Evolutionary conservation across 2,888 invertebrate species (phyloP).

Genomic region (Malthinus seriepunctatus): DNA sequence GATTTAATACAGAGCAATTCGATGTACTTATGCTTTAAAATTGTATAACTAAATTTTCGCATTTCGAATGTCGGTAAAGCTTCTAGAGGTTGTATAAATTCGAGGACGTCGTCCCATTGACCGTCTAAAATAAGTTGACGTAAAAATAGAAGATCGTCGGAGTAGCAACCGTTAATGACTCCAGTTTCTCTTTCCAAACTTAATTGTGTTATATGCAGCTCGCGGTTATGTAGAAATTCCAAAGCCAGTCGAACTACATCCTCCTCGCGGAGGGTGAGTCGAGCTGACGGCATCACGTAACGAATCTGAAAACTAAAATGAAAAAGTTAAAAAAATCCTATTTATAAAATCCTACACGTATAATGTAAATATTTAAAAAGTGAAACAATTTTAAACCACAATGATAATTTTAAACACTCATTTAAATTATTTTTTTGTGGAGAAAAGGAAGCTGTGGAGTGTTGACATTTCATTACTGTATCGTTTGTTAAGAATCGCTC

Average conservation of each 20-base stretch:
- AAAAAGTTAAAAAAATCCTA: conserved; percentile 18
- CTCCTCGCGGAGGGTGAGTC: conserved; percentile 83
- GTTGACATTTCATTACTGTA: too few relatives aligned
- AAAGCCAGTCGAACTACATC: conserved; percentile 84
- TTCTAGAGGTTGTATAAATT: conserved; percentile 93
- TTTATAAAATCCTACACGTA: not conserved
- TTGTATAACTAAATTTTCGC: conserved; percentile 82
- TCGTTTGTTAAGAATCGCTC: too few relatives aligned
- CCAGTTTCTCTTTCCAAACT: conserved; percentile 94
- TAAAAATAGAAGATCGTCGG: conserved; percentile 92
- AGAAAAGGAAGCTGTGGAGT: too few relatives aligned
- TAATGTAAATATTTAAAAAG: not conserved
- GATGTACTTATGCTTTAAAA: conserved; percentile 90
- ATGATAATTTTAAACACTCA: too few relatives aligned
- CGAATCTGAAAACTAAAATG: conserved; percentile 53
- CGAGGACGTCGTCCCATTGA: conserved; percentile 96
- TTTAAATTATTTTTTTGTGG: too few relatives aligned
- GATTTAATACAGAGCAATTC: conserved; percentile 93
- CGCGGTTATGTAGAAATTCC: conserved; percentile 86
- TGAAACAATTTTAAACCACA: too few relatives aligned
- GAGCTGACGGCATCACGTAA: conserved; percentile 78
- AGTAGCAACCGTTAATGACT: conserved; percentile 89
- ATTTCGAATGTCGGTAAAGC: conserved; percentile 81
- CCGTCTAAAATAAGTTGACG: conserved; percentile 95
- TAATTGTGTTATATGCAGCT: conserved; percentile 89